Evolutionary conservation across 1,140 invertebrate species (phyloP).

Genomic region (Leptopilina clavipes): DNA sequence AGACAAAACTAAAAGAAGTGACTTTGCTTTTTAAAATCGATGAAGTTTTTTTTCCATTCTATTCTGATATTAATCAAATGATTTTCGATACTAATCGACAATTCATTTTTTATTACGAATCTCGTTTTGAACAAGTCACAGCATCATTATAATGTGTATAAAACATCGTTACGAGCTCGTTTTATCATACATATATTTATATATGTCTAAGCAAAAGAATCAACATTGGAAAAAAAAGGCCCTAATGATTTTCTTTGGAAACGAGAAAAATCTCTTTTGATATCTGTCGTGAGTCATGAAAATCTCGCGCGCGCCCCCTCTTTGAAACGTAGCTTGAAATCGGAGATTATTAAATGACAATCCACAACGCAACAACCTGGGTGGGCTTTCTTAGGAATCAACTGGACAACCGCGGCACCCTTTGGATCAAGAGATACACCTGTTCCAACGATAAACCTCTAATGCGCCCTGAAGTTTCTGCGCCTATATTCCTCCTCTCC

Average conservation of each 20-base stretch:
- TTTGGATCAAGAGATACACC: conserved; percentile 17
- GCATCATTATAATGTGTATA: too few relatives aligned
- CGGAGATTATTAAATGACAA: conserved; percentile 23
- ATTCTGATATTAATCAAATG: too few relatives aligned
- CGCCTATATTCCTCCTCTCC: neutral
- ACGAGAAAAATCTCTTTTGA: neutral
- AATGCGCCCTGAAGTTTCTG: conserved; percentile 25
- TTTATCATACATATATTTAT: too few relatives aligned
- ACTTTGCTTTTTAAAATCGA: too few relatives aligned
- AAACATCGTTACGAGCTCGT: too few relatives aligned
- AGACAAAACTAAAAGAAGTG: too few relatives aligned
- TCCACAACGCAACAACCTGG: neutral
- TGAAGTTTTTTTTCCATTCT: too few relatives aligned
- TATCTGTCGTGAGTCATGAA: conserved; percentile 1
- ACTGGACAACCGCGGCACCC: conserved; percentile 1
- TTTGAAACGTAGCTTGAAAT: neutral
- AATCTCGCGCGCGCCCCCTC: neutral
- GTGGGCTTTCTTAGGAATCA: conserved; percentile 7
- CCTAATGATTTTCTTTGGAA: conserved; percentile 12
- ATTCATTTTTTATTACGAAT: too few relatives aligned
- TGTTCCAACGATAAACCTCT: conserved; percentile 30
- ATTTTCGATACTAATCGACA: too few relatives aligned
- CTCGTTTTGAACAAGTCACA: too few relatives aligned
- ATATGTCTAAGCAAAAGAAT: neutral
- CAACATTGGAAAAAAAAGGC: neutral